phyloP scores from a whole-genome alignment of 35 echinoderm and acorn worm species.

The Apostichopus californicus region DNA sequence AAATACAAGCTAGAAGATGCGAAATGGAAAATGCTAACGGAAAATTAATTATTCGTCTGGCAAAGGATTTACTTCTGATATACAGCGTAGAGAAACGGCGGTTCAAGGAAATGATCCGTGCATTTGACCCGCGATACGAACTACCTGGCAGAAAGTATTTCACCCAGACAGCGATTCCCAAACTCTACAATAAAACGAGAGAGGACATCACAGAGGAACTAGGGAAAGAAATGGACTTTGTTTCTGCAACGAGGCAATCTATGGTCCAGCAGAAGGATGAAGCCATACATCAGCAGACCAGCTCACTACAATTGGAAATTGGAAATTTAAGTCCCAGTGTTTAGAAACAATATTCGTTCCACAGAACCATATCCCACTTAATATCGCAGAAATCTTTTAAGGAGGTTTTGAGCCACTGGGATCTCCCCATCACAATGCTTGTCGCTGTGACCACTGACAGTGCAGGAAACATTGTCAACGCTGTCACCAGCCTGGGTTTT shows the following conservation, averaged over 20 bases:
- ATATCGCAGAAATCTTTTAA: not conserved
- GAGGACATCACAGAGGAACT: not conserved
- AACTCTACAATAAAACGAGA: not conserved
- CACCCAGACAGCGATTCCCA: not conserved
- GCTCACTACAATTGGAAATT: conserved; percentile 26
- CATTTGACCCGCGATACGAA: conserved; percentile 27
- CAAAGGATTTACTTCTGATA: conserved; percentile 16
- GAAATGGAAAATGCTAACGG: conserved; percentile 22
- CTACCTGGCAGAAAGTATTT: conserved; percentile 12
- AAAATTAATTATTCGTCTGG: not conserved
- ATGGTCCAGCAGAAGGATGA: not conserved
- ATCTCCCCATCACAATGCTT: conserved; percentile 17
- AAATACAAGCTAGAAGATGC: conserved; percentile 4
- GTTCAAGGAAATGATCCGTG: not conserved
- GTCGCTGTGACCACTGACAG: conserved; percentile 17
- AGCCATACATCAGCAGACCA: conserved; percentile 22
- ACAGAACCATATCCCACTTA: not conserved
- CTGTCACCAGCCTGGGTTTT: not conserved
- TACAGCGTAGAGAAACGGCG: conserved; percentile 7
- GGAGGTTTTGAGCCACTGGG: not conserved
- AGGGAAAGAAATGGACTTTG: not conserved
- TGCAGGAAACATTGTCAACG: not conserved
- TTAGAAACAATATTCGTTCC: conserved; percentile 27
- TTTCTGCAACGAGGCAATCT: conserved; percentile 33
- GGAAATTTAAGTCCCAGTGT: not conserved